Evolutionary conservation across 53 echinoderm and acorn worm genomes (phyloP), one percentile per base, ranked within the genome.

Genomic region (Pentamera pediparva): DNA sequence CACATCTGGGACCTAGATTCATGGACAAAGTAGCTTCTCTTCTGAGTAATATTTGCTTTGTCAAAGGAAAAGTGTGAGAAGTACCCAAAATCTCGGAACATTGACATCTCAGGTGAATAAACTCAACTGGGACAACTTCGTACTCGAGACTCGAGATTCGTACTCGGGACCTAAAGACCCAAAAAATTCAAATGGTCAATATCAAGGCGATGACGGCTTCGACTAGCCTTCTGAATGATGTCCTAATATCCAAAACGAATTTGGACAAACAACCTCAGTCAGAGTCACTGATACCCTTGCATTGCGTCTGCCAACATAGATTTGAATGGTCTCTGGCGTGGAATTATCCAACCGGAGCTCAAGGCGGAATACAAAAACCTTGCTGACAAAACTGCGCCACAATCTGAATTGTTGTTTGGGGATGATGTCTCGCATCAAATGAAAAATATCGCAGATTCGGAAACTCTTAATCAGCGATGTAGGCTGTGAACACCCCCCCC

Each of bases 381-480:
- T n/a, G n/a, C n/a, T n/a, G n/a, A n/a, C n/a, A n/a, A n/a, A n/a
- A n/a, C n/a, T n/a, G n/a, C n/a, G n/a, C 60, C 60, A 59, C 2
- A 18, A 18, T 37, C 65, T 39, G 38, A 21, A 22, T 27, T 65
- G 18, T 31, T 65, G 36, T 65, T 38, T 39, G 65, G 37, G 12
- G 65, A 65, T 39, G 24, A 65, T 65, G 19, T 65, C 39, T 27
- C 39, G n/a, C 65, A 65, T 28, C 20, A 59, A 27, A 17, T 28
- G 28, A 2, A 32, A 1, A 32, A 59, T 59, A 59, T 59, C 32
- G 18, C 5, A 0, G 60, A 59, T 59, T 26, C 60, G 31, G 31
- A 59, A 26, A 32, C 25, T 28, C 28, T 59, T 22, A 28, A 7
- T 32, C 25, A 28, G 60, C 60, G 60, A 18, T 59, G 60, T 27